A percentile compares a stretch with the other conserved stretches of the same genome.
Evolutionary conservation across 2,888 invertebrate genomes (phyloP).

Genomic region (Pachycephus smyrnensis): DNA sequence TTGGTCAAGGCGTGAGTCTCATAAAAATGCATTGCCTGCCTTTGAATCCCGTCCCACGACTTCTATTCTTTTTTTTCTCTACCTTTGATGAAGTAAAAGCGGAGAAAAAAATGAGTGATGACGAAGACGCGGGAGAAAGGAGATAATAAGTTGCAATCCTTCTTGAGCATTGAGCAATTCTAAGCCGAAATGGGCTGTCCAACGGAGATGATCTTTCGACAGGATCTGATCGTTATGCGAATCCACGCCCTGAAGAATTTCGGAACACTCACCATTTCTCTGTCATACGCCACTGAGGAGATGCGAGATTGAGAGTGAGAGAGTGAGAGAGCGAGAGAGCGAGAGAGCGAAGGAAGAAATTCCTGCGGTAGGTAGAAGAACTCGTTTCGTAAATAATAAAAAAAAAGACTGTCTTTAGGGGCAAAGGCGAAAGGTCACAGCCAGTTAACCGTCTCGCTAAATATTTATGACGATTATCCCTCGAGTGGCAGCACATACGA

Average conservation of each 20-base stretch:
- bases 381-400: not conserved
- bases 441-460: constrained; percentile 3
- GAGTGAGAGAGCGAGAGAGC: constrained; percentile 3
- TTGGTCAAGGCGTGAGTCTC: not conserved
- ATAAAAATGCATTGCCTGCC: not conserved
- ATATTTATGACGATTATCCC: constrained; percentile 16
- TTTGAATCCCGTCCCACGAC: not conserved
- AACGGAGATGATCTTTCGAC: not conserved
- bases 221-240: not conserved
- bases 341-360: not conserved
- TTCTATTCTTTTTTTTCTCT: too few relatives aligned
- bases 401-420: not conserved
- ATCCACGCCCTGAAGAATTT: not conserved
- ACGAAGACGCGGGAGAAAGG: too few relatives aligned
- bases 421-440: not conserved
- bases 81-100: too few relatives aligned
- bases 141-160: too few relatives aligned
- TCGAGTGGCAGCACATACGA: not conserved
- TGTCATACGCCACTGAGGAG: not conserved
- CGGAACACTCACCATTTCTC: not conserved
- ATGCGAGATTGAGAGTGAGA: not conserved
- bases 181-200: too few relatives aligned
- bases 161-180: too few relatives aligned
- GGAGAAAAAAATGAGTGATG: too few relatives aligned
- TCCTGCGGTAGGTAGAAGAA: not conserved